Base-by-base conservation (phyloP, 2,113 vertebrate species). In the Plectropomus leopardus region DNA sequence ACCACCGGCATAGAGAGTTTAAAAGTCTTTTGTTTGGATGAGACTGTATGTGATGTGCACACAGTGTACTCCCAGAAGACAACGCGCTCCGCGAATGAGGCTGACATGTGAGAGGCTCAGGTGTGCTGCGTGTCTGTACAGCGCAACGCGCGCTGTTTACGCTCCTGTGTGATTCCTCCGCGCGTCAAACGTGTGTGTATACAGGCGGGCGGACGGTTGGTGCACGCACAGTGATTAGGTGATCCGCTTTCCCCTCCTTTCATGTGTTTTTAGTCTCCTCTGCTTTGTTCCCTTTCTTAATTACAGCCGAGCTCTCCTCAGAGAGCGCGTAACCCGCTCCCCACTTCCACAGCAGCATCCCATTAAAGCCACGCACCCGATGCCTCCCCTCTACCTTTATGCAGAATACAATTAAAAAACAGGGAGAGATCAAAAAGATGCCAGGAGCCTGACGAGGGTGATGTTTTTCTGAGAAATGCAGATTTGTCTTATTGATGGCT, bases 211-310 rank as follows among this genome's bases (percentile, higher is more conserved):
- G 26, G 4, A 15, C 69, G 77, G 50, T 60, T 36, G 34, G 55
- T 69, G 74, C 55, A 58, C 72, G 78, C 60, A 78, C 51, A 83
- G 88, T 93, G 93, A 94, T 93, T 91, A 91, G 90, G 79, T 90
- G 91, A 92, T 93, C 40, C 21, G 67, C 84, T n/a, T n/a, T n/a
- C 86, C 89, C 87, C 82, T 64, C 74, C 88, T 91, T 94, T 92
- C 93, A 93, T 94, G 92, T 94, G 91, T 95, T 94, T 93, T 93
- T 88, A 91, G 88, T 93, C 92, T 92, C 87, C 45, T 78, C 63
- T 84, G 89, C 93, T 94, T 92, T 94, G 93, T 94, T 94, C 92
- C 86, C 80, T 67, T 90, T 94, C 92, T 94, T 95, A 95, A 96
- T 95, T 95, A 94, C 92, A 92, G 86, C 84, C 84, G 64, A 78